Base-by-base conservation (phyloP, 2,113 vertebrate genomes). In the Anolis carolinensis region DNA sequence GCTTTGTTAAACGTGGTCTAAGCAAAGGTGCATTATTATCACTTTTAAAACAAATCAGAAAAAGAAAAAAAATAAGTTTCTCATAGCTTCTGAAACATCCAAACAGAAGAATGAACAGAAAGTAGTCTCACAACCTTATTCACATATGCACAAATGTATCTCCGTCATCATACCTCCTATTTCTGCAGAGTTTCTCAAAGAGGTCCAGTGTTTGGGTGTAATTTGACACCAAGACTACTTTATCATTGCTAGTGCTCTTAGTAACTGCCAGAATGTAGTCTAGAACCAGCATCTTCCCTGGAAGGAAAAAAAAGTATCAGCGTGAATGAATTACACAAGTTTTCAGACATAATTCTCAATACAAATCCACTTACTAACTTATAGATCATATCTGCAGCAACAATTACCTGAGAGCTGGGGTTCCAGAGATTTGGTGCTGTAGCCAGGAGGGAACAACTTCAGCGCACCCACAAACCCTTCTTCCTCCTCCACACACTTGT, bases 171-270 rank as follows among this genome's bases (percentile, higher is more conserved):
- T 87, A 99, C 98, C 97, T 98, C 91, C 99, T 97, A 55, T 82
- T 92, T 91, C 98, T 95, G 95, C 98, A 99, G 55, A 99, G 96
- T 93, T 98, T 99, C 94, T 99, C 99, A 95, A 99, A 99, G 4
- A 99, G 96, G 92, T 99, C 99, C 94, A 99, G 92, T 0, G 98
- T 99, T 92, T 99, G 99, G 39, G 99, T 99, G 91, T 99, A 99
- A 96, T 99, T 99, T 44, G 99, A 99, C 74, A 99, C 98, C 63
- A 99, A 96, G 87, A 99, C 98, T 84, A 99, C 98, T 91, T 99
- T 99, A 92, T 99, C 98, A 18, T 91, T 97, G 50, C 97, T 97
- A 39, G 96, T 96, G 86, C 96, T 97, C 91, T 97, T 97, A 0
- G 98, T 99, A 94, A 99, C 96, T 0, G 98, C 98, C 92, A 99